A percentile compares a stretch with the other conserved stretches of the same genome.
These are phyloP conservation scores for Pleuronectes platessa DNA, from an alignment of 2,113 vertebrate species.

Conservation along the genomic window DNA sequence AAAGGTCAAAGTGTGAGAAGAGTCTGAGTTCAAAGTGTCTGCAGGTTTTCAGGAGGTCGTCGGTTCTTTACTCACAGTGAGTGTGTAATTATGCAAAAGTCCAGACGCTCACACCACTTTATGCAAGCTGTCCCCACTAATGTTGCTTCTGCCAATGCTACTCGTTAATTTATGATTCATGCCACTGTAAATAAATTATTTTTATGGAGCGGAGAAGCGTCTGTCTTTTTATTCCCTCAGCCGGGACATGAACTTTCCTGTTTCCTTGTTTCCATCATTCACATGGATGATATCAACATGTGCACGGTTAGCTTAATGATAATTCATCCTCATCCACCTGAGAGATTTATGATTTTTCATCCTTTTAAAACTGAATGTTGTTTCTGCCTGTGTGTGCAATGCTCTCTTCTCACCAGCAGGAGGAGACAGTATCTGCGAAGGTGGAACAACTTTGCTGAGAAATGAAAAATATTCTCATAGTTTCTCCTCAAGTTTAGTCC, in stretches of 20 bases:
- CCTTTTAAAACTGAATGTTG: too few species aligned
- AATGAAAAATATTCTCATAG: neutral
- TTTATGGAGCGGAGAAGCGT: constrained; percentile 57
- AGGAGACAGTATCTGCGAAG: neutral
- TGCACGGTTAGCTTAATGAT: too few species aligned
- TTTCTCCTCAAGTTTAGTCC: too few species aligned
- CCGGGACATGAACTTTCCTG: neutral
- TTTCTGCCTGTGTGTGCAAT: neutral
- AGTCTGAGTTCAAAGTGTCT: too few species aligned
- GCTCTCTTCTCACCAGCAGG: neutral
- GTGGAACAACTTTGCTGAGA: neutral
- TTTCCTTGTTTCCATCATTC: too few species aligned
- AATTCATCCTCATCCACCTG: too few species aligned
- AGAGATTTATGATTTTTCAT: neutral
- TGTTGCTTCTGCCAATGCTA: constrained; percentile 98
- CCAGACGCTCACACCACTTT: constrained; percentile 88
- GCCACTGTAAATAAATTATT: constrained; percentile 98
- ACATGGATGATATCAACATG: too few species aligned
- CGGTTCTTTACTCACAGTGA: constrained; percentile 87
- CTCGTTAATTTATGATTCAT: constrained; percentile 97
- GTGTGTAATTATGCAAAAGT: constrained; percentile 97
- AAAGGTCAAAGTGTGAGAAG: neutral
- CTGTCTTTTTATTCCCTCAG: constrained; percentile 36
- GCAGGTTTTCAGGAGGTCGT: too few species aligned
- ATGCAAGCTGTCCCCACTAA: constrained; percentile 91